phyloP scores from a whole-genome alignment of 2,797 vertebrate genomes.

The Scomberomorus guttatus region DNA sequence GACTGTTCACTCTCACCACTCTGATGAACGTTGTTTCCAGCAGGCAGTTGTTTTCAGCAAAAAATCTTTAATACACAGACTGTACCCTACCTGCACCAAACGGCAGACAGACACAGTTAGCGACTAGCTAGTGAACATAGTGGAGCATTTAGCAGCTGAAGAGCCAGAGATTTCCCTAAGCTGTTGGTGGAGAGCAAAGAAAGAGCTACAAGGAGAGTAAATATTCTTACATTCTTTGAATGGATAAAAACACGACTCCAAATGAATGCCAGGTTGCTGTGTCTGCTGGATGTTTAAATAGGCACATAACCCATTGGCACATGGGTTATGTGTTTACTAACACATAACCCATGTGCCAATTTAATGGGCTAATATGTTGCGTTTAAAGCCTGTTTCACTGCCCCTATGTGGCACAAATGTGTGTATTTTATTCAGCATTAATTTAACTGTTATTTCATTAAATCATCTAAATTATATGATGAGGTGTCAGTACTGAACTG shows the following conservation, averaged over 20 bases:
- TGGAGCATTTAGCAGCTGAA: slow-evolving; percentile 16
- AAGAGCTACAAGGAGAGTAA: not conserved
- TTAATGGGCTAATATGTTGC: not conserved
- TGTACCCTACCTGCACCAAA: not conserved
- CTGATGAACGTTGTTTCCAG: too few relatives aligned
- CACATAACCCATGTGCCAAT: not conserved
- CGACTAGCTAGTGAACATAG: not conserved
- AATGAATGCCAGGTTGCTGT: too few relatives aligned
- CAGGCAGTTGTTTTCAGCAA: not conserved
- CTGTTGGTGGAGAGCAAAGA: not conserved
- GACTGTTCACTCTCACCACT: not conserved
- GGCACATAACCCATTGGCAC: too few relatives aligned
- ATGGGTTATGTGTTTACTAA: slow-evolving; percentile 14
- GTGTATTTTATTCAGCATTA: slow-evolving; percentile 19
- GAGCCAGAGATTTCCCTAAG: slow-evolving; percentile 8
- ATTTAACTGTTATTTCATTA: slow-evolving; percentile 14
- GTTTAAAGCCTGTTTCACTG: not conserved
- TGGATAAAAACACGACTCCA: not conserved
- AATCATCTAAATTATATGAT: slow-evolving; percentile 3
- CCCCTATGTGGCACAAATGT: not conserved
- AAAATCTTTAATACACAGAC: slow-evolving; percentile 3
- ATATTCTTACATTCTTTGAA: not conserved
- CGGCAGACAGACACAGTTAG: not conserved
- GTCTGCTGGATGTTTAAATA: not conserved
- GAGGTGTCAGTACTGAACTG: slow-evolving; percentile 5